Conservation (phyloP, 2,797 vertebrate genomes). For the Anolis apletophallus region DNA sequence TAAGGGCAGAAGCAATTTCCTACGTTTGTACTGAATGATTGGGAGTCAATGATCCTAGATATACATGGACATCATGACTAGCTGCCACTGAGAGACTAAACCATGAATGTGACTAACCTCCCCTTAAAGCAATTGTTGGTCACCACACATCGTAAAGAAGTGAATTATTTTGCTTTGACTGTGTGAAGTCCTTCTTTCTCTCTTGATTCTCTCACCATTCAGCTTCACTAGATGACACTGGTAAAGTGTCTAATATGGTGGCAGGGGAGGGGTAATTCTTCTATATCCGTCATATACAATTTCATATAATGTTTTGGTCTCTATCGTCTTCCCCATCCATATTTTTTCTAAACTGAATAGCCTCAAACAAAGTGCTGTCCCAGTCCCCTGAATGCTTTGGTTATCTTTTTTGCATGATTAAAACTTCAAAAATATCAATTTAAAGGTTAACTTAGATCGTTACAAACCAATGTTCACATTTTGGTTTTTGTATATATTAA, state of each 20-base stretch:
- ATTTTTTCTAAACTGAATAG: background rate
- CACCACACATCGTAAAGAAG: background rate
- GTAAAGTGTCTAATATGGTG: background rate
- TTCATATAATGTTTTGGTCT: background rate
- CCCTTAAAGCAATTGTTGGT: background rate
- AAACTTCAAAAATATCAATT: background rate
- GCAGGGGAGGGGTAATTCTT: background rate
- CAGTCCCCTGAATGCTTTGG: background rate
- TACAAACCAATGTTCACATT: background rate
- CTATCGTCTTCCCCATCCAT: background rate
- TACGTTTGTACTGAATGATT: background rate
- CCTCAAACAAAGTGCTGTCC: background rate
- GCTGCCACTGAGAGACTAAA: background rate
- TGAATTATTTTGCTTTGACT: background rate
- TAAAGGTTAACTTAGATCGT: background rate
- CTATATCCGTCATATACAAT: background rate
- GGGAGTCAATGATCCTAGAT: background rate
- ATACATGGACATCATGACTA: background rate
- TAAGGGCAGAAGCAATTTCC: background rate
- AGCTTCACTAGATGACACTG: background rate
- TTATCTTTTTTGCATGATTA: background rate
- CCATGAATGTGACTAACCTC: background rate
- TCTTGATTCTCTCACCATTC: background rate
- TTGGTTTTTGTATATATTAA: background rate
- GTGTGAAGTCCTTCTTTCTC: background rate